A percentile compares a stretch with the other conserved stretches of the same genome.
Conservation (phyloP, 2,888 invertebrate genomes). For the Tillus elongatus region DNA sequence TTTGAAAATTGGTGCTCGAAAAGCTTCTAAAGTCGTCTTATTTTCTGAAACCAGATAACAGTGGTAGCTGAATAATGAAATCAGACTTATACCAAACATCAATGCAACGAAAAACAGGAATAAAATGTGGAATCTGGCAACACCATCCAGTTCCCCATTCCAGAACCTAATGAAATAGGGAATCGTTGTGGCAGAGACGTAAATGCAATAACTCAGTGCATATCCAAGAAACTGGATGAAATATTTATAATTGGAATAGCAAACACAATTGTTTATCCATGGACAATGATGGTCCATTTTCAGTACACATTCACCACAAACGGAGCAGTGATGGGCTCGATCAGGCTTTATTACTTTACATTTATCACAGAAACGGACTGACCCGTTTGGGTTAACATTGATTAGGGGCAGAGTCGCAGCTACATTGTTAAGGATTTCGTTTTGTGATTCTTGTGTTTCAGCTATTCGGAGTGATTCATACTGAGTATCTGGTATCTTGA, state of each 20-base stretch:
- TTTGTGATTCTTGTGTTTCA: slow-evolving; percentile 64
- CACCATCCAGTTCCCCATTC: slow-evolving; percentile 63
- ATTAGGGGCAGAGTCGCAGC: slow-evolving; percentile 69
- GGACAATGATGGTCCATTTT: slow-evolving; percentile 99
- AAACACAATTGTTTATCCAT: slow-evolving; percentile 94
- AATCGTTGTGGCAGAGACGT: slow-evolving; percentile 68
- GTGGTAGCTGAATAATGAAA: slow-evolving; percentile 88
- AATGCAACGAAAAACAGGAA: slow-evolving; percentile 89
- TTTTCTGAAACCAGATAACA: slow-evolving; percentile 81
- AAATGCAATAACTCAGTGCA: slow-evolving; percentile 78
- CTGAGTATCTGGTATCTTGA: slow-evolving; percentile 58
- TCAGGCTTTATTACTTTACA: slow-evolving; percentile 91
- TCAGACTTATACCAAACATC: slow-evolving; percentile 89
- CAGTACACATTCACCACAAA: slow-evolving; percentile 80
- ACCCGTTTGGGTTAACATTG: slow-evolving; percentile 59
- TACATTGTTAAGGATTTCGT: slow-evolving; percentile 64
- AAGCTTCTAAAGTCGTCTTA: slow-evolving; percentile 88
- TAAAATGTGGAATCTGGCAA: slow-evolving; percentile 79
- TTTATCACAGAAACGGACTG: slow-evolving; percentile 80
- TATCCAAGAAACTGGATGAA: slow-evolving; percentile 91
- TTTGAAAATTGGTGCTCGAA: slow-evolving; percentile 83
- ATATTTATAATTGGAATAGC: slow-evolving; percentile 92
- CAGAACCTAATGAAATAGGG: slow-evolving; percentile 78
- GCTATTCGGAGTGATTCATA: slow-evolving; percentile 64
- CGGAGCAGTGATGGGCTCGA: slow-evolving; percentile 90